Evolutionary conservation across 2,113 vertebrate species (phyloP), one percentile per base, ranked within the genome.

Genomic region (Carassius auratus): DNA sequence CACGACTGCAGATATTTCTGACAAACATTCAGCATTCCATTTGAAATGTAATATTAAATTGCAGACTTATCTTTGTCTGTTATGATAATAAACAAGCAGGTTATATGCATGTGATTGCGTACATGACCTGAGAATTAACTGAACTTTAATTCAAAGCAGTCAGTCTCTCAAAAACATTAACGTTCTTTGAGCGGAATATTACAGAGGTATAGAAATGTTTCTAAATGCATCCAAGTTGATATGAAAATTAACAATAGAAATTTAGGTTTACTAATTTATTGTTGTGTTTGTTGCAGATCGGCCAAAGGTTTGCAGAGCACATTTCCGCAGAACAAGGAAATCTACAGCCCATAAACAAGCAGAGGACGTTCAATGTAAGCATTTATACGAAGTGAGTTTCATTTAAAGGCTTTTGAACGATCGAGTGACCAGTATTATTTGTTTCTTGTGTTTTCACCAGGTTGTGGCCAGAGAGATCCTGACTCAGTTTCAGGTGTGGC

Each of bases 341-440:
- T 73, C 71, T 77, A 50, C 83, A 82, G 3, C 26, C 69, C 38
- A 81, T 59, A 21, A 89, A 77, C 79, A 79, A 84, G 76, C 84
- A 89, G 76, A 89, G 87, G 73, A 89, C 85, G 26, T 90, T 90
- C 83, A 90, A 88, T 69, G 89, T 90, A 86, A 90, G 89, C 71
- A 52, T 14, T 64, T 10, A 2, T 62, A 14, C 36, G 21, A 36
- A 42, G 50, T 13, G 5, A 30, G 14, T 66, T 69, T 73, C 0
- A 73, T 79, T 61, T 62, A 14, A 9, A 33, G 45, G 52, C 30
- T 5, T 12, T 36, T 84, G 8, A 21, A 66, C 26, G 71, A 21
- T 84, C 2, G 42, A 57, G 55, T 38, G 6, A 13, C 14, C 12
- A 8, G n/a, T 45, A 26, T 57, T 21, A 68, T 48, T 68, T 50